Percentiles rank a stretch among this genome's conserved stretches.
phyloP scores from a whole-genome alignment of 1,140 invertebrate genomes.

The Acarapis woodi region DNA sequence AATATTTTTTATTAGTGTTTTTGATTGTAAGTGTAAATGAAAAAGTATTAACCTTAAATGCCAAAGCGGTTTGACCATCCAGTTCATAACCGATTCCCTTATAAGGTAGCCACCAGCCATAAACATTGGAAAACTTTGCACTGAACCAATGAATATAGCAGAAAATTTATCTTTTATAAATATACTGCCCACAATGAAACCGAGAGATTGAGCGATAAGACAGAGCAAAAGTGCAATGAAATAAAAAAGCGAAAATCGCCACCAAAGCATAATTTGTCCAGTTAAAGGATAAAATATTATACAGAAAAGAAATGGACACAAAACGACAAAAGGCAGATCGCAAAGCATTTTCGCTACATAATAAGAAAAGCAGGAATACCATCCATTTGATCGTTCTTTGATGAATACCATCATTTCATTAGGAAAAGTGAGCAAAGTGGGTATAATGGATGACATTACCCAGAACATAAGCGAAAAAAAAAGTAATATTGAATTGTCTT shows the following conservation, averaged over 20 bases:
- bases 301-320: constrained; percentile 66
- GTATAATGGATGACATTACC: constrained; percentile 5
- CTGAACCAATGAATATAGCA: constrained; percentile 23
- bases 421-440: constrained; percentile 39
- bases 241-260: constrained; percentile 23
- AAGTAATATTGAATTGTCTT: constrained; percentile 33
- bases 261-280: constrained; percentile 27
- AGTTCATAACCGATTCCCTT: constrained; percentile 64
- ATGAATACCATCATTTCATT: constrained; percentile 28
- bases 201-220: constrained; percentile 65
- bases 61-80: constrained; percentile 57
- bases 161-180: neutral
- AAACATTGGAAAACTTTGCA: constrained; percentile 16
- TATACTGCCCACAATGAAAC: constrained; percentile 54
- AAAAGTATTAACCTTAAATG: no score
- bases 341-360: constrained; percentile 80
- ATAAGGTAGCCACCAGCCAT: constrained; percentile 68
- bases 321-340: constrained; percentile 71
- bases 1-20: no score
- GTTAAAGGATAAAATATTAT: constrained; percentile 84
- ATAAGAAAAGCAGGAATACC: constrained; percentile 89
- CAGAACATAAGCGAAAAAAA: constrained; percentile 9
- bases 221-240: constrained; percentile 59
- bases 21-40: no score
- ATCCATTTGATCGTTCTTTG: constrained; percentile 81